Percentiles rank a stretch among this genome's conserved stretches.
Conservation (phyloP, 2,113 vertebrate species). For the Marcusenius ussheri region DNA sequence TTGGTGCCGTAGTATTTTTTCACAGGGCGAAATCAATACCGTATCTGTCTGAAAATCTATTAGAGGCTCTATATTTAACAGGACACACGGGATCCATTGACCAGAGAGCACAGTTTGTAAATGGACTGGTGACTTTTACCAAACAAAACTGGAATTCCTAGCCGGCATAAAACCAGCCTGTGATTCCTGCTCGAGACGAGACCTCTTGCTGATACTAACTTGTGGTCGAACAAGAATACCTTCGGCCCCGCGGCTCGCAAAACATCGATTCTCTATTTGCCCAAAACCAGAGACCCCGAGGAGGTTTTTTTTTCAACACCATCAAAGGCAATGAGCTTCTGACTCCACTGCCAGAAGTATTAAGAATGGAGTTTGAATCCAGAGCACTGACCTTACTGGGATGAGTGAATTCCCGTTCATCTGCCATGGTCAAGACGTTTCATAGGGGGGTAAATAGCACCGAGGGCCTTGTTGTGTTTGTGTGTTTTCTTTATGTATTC, state of each 20-base stretch:
- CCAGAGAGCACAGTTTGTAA: conserved; percentile 21
- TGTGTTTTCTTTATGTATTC: conserved; percentile 8
- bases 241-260: background rate
- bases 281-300: background rate
- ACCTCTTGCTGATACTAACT: background rate
- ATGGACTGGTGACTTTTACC: conserved; percentile 31
- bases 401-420: conserved; percentile 56
- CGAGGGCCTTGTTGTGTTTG: conserved; percentile 11
- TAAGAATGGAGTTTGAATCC: conserved; percentile 47
- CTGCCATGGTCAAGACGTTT: conserved; percentile 45
- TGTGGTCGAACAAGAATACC: background rate
- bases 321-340: background rate
- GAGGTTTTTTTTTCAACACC: background rate
- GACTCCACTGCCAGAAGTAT: background rate
- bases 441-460: conserved; percentile 40
- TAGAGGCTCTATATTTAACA: conserved; percentile 24
- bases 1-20: conserved; percentile 23
- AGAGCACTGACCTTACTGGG: conserved; percentile 48
- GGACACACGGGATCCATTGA: conserved; percentile 19
- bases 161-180: conserved; percentile 42
- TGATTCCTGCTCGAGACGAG: background rate
- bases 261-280: background rate
- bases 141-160: conserved; percentile 42
- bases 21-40: conserved; percentile 35
- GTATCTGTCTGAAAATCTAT: conserved; percentile 34